phyloP scores from a whole-genome alignment of 1,140 invertebrate genomes.

The Drosophila burlai region DNA sequence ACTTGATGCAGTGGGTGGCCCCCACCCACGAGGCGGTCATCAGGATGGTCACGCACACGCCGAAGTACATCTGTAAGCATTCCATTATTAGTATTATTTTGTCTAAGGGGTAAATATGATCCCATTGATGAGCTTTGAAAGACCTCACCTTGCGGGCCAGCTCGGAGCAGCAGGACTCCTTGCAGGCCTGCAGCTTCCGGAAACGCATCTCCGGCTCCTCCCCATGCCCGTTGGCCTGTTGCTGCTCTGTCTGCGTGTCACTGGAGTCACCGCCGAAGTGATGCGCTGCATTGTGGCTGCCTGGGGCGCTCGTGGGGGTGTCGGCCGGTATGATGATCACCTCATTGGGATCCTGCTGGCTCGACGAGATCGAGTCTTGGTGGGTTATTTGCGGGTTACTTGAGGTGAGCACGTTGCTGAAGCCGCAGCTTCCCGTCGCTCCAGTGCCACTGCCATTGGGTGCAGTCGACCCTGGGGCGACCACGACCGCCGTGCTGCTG shows the following conservation, averaged over 20 bases:
- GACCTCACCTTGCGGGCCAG: constrained; percentile 88
- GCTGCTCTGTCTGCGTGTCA: constrained; percentile 67
- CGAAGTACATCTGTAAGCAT: constrained; percentile 91
- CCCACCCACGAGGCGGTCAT: constrained; percentile 95
- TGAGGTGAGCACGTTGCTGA: constrained; percentile 84
- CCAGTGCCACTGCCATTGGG: constrained; percentile 29
- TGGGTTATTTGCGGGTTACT: constrained; percentile 86
- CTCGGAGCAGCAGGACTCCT: constrained; percentile 89
- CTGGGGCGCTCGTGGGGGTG: constrained; percentile 62
- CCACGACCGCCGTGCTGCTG: constrained; percentile 27
- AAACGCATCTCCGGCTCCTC: constrained; percentile 70
- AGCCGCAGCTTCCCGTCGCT: constrained; percentile 64
- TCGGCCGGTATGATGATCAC: constrained; percentile 81
- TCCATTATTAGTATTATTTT: background rate
- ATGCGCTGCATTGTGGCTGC: constrained; percentile 57
- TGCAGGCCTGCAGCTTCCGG: constrained; percentile 86
- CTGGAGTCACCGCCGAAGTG: constrained; percentile 54
- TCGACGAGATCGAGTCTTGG: constrained; percentile 87
- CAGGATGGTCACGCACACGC: constrained; percentile 93
- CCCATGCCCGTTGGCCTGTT: constrained; percentile 58
- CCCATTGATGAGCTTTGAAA: background rate
- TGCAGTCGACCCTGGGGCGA: constrained; percentile 4
- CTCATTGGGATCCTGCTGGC: constrained; percentile 86
- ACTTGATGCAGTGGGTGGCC: constrained; percentile 94
- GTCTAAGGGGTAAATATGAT: too few relatives aligned